Percentiles rank a stretch among this genome's conserved stretches.
Evolutionary conservation across 2,113 vertebrate genomes (phyloP).

Genomic region (Pelecanus crispus): DNA sequence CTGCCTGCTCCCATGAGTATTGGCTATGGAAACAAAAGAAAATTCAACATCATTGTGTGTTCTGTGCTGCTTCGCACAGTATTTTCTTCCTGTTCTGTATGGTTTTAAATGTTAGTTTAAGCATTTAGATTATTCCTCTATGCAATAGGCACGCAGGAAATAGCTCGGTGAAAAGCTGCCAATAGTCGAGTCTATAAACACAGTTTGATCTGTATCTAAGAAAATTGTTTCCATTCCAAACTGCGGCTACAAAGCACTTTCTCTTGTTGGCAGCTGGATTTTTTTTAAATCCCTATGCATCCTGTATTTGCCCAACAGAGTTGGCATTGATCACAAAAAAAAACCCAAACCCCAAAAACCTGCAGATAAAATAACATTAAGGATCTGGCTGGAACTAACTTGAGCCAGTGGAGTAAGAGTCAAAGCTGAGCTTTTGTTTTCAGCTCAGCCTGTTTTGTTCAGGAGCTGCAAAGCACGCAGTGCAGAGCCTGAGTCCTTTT

Average conservation of each 20-base stretch:
- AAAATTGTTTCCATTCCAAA: slow-evolving; percentile 60
- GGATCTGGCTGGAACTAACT: slow-evolving; percentile 10
- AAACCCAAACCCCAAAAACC: too few relatives aligned
- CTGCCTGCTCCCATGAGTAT: not conserved
- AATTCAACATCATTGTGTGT: not conserved
- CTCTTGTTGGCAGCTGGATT: slow-evolving; percentile 40
- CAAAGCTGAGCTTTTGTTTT: slow-evolving; percentile 35
- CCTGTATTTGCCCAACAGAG: slow-evolving; percentile 49
- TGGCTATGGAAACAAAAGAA: slow-evolving; percentile 17
- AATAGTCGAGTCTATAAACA: slow-evolving; percentile 48
- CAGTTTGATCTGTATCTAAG: slow-evolving; percentile 58
- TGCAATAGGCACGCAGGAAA: slow-evolving; percentile 57
- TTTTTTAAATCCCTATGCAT: slow-evolving; percentile 21
- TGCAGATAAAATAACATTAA: slow-evolving; percentile 35
- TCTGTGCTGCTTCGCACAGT: slow-evolving; percentile 3
- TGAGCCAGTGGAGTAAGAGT: not conserved
- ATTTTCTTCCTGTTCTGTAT: slow-evolving; percentile 3
- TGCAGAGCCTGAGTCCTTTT: not conserved
- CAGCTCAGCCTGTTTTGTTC: not conserved
- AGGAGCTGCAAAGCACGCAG: not conserved
- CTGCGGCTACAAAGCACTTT: slow-evolving; percentile 46
- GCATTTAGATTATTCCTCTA: slow-evolving; percentile 9
- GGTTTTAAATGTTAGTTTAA: slow-evolving; percentile 49
- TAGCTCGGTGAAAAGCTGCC: slow-evolving; percentile 44
- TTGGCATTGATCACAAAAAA: not conserved